These are phyloP conservation scores for Ctenomys sociabilis DNA, from an alignment of 2,113 vertebrate genomes.

Conservation along the genomic window DNA sequence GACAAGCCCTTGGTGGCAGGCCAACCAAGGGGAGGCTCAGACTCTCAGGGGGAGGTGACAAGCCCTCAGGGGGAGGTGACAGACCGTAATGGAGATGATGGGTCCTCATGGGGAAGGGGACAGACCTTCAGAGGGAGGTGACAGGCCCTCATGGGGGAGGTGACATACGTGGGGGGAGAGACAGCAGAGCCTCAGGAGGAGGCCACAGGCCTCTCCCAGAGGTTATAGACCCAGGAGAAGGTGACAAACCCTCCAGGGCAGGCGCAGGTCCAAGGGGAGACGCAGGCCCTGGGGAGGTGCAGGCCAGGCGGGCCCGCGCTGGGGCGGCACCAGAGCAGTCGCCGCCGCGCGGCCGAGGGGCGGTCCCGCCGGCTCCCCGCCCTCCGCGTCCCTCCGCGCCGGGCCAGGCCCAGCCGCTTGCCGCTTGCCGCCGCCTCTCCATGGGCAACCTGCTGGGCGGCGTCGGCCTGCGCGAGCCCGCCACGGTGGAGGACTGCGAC, in stretches of 20 bases:
- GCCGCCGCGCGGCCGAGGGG: neutral
- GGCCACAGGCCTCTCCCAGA: no score
- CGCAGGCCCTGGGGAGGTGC: neutral
- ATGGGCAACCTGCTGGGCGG: no score
- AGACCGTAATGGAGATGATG: no score
- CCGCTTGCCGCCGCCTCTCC: no score
- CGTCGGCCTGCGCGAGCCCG: no score
- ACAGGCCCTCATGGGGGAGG: no score
- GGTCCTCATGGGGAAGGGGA: neutral
- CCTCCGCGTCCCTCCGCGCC: slow-evolving; percentile 55
- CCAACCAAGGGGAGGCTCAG: neutral
- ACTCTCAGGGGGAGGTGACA: neutral
- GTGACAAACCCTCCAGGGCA: no score
- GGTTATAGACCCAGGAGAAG: neutral
- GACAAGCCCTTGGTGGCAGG: no score
- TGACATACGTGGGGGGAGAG: neutral
- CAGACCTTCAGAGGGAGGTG: neutral
- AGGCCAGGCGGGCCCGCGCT: slow-evolving; percentile 72
- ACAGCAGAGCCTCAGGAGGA: no score
- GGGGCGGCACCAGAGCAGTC: neutral
- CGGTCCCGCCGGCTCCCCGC: neutral
- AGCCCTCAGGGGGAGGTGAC: no score
- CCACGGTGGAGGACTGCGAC: no score
- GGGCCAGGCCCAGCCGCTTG: neutral
- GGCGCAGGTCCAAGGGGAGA: neutral